Conservation (phyloP, 2,797 vertebrate genomes). For the Anolis apletophallus region DNA sequence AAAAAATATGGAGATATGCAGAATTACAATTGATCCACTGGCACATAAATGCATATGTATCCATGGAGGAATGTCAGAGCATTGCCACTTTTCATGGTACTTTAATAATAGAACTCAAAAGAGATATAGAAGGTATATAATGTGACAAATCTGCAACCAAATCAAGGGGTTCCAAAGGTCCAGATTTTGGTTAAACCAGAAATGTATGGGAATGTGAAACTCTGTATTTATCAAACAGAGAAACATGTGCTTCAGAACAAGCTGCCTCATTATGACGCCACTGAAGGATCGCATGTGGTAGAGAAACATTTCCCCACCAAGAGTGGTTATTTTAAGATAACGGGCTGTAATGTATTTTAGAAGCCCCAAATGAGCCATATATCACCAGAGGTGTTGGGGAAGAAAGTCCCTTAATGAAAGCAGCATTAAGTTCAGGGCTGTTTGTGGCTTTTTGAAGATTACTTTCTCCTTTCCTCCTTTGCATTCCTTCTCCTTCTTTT, state of each 20-base stretch:
- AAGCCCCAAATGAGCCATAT: slow-evolving; percentile 20
- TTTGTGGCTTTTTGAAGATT: slow-evolving; percentile 34
- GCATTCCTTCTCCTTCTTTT: neutral
- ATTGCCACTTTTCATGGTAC: slow-evolving; percentile 73
- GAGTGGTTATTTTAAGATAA: slow-evolving; percentile 49
- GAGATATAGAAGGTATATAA: slow-evolving; percentile 58
- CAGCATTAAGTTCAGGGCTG: neutral
- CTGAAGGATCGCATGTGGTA: slow-evolving; percentile 40
- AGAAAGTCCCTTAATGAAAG: slow-evolving; percentile 10
- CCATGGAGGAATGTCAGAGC: slow-evolving; percentile 57
- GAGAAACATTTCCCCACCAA: slow-evolving; percentile 46
- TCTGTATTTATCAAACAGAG: slow-evolving; percentile 26
- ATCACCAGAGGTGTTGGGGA: slow-evolving; percentile 38
- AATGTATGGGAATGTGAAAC: slow-evolving; percentile 57
- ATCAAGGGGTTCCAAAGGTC: slow-evolving; percentile 47
- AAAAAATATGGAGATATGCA: slow-evolving; percentile 59
- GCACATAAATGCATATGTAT: slow-evolving; percentile 70
- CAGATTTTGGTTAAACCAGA: slow-evolving; percentile 54
- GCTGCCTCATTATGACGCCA: slow-evolving; percentile 20
- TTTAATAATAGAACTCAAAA: slow-evolving; percentile 72
- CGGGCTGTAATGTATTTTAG: slow-evolving; percentile 54
- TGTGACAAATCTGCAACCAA: slow-evolving; percentile 56
- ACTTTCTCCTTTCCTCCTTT: neutral
- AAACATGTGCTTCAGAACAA: slow-evolving; percentile 43
- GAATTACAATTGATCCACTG: slow-evolving; percentile 68